Evolutionary conservation across 2,797 vertebrate genomes (phyloP).

Genomic region (Microcaecilia unicolor): DNA sequence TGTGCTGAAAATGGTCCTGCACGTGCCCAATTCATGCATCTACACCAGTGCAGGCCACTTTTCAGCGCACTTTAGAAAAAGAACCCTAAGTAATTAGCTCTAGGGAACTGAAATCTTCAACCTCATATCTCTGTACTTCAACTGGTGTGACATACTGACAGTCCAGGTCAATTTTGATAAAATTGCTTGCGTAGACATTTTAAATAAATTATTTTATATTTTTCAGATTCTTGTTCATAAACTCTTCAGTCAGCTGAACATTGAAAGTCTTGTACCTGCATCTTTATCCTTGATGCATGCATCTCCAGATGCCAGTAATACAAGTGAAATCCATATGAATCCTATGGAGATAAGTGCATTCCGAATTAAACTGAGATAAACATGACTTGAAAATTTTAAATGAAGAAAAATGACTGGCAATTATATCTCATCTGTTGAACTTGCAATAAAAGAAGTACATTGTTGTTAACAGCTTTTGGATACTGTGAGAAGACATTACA

Average conservation of each 20-base stretch:
- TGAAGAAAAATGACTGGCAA: conserved; percentile 26
- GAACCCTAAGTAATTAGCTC: too few species aligned
- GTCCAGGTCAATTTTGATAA: too few species aligned
- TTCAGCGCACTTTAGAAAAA: too few species aligned
- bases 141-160: too few species aligned
- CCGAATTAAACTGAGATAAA: conserved; percentile 63
- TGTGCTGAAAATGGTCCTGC: too few species aligned
- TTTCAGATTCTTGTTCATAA: conserved; percentile 52
- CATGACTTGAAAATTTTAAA: conserved; percentile 17
- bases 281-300: conserved; percentile 66
- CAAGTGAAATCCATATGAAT: conserved; percentile 57
- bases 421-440: conserved; percentile 29
- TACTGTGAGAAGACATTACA: conserved; percentile 51
- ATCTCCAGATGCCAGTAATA: conserved; percentile 38
- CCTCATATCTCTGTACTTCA: too few species aligned
- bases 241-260: conserved; percentile 56
- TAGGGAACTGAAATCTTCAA: too few species aligned
- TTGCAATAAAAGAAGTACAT: conserved; percentile 64
- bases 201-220: background rate
- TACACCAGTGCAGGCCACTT: too few species aligned
- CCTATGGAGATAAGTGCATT: conserved; percentile 86
- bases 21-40: too few species aligned
- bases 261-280: conserved; percentile 52
- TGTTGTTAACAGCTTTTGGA: conserved; percentile 45
- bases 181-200: too few species aligned